phyloP scores from a whole-genome alignment of 2,797 vertebrate species.

The Hirundo rustica region DNA sequence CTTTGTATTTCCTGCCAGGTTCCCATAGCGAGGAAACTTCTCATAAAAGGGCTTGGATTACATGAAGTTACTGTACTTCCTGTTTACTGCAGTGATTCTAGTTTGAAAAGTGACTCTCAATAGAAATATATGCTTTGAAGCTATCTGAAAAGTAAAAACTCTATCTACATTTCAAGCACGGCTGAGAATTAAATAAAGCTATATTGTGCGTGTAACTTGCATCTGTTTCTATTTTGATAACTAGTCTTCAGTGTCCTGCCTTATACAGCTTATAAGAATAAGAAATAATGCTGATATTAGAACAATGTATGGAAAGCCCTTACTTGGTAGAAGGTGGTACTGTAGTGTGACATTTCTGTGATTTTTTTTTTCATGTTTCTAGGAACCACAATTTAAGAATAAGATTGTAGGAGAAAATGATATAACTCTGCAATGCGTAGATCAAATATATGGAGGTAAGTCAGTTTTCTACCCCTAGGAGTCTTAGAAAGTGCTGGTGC shows the following conservation, averaged over 20 bases:
- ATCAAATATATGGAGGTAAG: slow-evolving; percentile 88
- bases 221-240: background rate
- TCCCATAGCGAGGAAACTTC: slow-evolving; percentile 24
- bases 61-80: slow-evolving; percentile 39
- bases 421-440: slow-evolving; percentile 86
- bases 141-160: background rate
- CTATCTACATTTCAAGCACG: background rate
- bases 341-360: background rate
- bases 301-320: background rate
- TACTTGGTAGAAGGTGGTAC: background rate
- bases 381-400: slow-evolving; percentile 85
- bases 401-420: slow-evolving; percentile 88
- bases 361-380: background rate
- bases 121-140: background rate
- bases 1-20: slow-evolving; percentile 13
- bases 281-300: background rate
- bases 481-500: background rate
- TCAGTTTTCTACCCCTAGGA: background rate
- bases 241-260: background rate
- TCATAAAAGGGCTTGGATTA: slow-evolving; percentile 18
- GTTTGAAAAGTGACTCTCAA: background rate
- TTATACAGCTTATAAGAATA: background rate
- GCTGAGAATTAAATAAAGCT: background rate
- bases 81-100: slow-evolving; percentile 12
- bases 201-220: background rate